Base-by-base conservation (phyloP, 2,797 vertebrate species). In the Huso huso region DNA sequence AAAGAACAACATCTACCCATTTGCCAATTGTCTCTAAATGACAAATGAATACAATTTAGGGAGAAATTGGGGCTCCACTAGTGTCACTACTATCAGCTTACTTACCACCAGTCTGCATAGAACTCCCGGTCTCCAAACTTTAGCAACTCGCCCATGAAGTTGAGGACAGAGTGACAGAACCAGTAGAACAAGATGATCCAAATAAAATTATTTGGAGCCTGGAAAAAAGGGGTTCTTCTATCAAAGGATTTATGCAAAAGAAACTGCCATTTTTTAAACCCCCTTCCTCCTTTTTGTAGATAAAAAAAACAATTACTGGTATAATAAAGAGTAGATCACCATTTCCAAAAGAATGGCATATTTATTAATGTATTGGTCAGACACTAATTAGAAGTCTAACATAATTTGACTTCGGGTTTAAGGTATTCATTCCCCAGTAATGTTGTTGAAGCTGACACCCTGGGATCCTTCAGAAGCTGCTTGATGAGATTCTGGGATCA, bases 131-230 rank as follows among this genome's bases (percentile, higher is more conserved):
- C 85, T 48, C 76, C 81, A 60, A 87, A 85, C 50, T 49, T 0
- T 62, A 87, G 69, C 60, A 83, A 69, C 53, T 86, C 82, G 48
- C 74, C 78, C 12, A 75, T 73, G 73, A 82, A 73, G 37, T 55
- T 77, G 63, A 86, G 74, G 75, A 67, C 83, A 62, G 75, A 86
- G 70, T 75, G 77, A 65, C 76, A 76, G 63, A 69, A 71, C 72
- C 76, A 64, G 70, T 84, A 81, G 77, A 83, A 84, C 74, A 83
- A 70, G 66, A 79, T 48, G 10, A 87, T 67, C 76, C 79, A 83
- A 7, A 83, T 72, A 66, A 88, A 85, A 70, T 80, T 71, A 63
- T 80, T 77, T 48, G 79, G 80, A 10, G 72, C 76, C 84, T 84
- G 66, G 49, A 6, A 11, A 48, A 37, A 62, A 62, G 64, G 73